Conservation (phyloP, 2,888 invertebrate species). For the Cryptus viduatorius region DNA sequence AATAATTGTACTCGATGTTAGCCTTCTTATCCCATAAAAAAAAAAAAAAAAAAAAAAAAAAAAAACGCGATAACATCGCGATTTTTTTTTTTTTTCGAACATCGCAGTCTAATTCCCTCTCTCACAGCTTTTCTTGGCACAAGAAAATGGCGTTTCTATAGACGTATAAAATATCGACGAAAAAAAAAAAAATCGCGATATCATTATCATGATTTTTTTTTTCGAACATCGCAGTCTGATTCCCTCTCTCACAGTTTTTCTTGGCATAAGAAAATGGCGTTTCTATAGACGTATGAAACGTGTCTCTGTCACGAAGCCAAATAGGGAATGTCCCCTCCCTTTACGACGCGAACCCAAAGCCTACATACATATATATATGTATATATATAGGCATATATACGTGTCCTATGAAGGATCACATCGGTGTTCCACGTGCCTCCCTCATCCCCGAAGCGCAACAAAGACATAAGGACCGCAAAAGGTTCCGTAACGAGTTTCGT, state of each 20-base stretch:
- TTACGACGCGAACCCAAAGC: not conserved
- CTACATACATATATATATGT: not conserved
- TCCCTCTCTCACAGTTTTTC: not conserved
- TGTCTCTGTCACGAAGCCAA: not conserved
- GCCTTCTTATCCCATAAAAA: no score
- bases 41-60: no score
- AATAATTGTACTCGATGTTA: not conserved
- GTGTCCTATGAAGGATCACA: not conserved
- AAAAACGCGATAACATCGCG: no score
- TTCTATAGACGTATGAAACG: not conserved
- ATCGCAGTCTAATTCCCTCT: not conserved
- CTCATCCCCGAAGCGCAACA: not conserved
- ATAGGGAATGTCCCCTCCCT: not conserved
- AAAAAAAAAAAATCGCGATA: no score
- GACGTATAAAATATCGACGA: no score
- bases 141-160: conserved; percentile 24
- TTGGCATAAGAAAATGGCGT: conserved; percentile 19
- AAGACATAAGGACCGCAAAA: conserved; percentile 24
- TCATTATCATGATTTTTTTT: no score
- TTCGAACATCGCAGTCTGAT: not conserved
- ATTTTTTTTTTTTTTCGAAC: not conserved
- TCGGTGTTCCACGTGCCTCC: not conserved
- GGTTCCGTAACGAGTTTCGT: conserved; percentile 39
- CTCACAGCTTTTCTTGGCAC: not conserved
- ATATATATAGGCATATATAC: not conserved